Evolutionary conservation across 2,888 invertebrate species (phyloP), one percentile per base, ranked within the genome.

Genomic region (Sycophila texana): DNA sequence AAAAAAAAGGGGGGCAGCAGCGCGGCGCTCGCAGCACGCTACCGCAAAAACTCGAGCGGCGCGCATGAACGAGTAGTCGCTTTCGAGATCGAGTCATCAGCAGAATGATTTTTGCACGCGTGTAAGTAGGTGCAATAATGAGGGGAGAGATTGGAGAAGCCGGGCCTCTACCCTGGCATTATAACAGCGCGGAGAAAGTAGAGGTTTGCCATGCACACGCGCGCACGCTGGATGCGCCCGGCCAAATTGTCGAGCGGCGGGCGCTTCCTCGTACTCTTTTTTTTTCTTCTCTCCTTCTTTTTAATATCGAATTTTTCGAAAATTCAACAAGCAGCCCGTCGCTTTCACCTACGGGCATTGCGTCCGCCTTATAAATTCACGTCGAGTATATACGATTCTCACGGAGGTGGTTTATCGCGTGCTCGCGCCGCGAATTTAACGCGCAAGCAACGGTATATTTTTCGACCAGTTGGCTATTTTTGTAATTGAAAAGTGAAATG

Each of bases 51-150:
- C 13, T 18, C 60, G 71, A 39, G 26, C 4, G n/a, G 30, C 14
- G 49, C 4, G n/a, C 49, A 20, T 49, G 30, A 16, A 58, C 63
- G 10, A n/a, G 68, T 22, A n/a, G 68, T 22, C 39, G 18, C 47
- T 61, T 60, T 72, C 73, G 22, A 74, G 73, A 74, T 74, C 73
- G 65, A 74, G 73, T 74, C 73, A 74, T 74, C 73, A 74, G 55
- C 39, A 5, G 22, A 65, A 74, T 74, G 73, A 74, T 39, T 39
- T 74, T 63, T 74, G 73, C 65, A 65, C 73, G 65, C 73, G 55
- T 39, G 22, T 74, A 74, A 74, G 65, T 74, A 74, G 73, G 73
- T 74, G 73, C 73, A 74, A 74, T 73, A 74, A 74, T 74, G 73
- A 74, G 73, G 63, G 63, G 72, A 73, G 63, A 73, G 72, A 73